phyloP scores from a whole-genome alignment of 2,113 vertebrate genomes.

The Xiphias gladius region DNA sequence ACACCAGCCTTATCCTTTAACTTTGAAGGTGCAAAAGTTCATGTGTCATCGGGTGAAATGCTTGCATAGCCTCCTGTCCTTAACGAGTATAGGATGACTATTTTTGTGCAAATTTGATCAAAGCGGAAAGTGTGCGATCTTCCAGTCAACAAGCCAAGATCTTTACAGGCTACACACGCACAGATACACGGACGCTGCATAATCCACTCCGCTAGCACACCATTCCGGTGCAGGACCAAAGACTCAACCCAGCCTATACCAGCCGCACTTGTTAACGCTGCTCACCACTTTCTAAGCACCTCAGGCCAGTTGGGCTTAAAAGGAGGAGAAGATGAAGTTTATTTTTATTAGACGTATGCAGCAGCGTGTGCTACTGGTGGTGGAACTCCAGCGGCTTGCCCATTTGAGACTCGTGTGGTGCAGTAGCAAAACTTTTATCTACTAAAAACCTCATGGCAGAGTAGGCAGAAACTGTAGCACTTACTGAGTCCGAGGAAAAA shows the following conservation, averaged over 20 bases:
- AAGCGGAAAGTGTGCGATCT: neutral
- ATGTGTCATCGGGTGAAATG: no score
- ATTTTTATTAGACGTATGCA: neutral
- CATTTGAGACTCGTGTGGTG: neutral
- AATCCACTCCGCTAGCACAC: neutral
- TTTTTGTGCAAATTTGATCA: neutral
- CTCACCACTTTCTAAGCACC: neutral
- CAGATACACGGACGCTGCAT: neutral
- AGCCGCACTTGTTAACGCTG: neutral
- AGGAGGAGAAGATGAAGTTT: neutral
- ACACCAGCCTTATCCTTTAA: neutral
- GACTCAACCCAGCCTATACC: neutral
- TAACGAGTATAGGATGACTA: neutral
- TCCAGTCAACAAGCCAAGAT: neutral
- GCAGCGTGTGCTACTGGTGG: neutral
- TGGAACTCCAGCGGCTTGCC: conserved; percentile 3
- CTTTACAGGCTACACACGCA: neutral
- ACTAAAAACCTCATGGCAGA: neutral
- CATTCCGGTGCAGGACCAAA: neutral
- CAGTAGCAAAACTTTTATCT: neutral
- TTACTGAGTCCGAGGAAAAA: neutral
- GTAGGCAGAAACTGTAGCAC: neutral
- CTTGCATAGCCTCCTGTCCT: neutral
- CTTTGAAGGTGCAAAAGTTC: neutral
- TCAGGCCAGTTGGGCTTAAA: neutral